Evolutionary conservation across 1,140 invertebrate species (phyloP), one percentile per base, ranked within the genome.

Genomic region (Euwallacea fornicatus): DNA sequence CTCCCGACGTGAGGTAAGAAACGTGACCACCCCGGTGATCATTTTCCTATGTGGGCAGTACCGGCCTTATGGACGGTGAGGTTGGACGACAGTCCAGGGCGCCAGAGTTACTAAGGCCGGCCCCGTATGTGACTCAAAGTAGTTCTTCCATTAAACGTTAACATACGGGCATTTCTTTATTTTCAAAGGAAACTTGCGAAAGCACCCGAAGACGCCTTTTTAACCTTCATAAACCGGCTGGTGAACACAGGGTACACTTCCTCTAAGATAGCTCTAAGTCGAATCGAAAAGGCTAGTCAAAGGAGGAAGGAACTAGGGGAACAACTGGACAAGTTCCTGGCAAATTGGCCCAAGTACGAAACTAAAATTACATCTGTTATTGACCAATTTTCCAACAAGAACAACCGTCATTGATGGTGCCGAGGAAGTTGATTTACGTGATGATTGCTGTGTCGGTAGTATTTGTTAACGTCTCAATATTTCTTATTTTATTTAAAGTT

Each of bases 171-270:
- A 33, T 33, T 33, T 33, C 21, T 33, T 33, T 33, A 33, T 33
- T 33, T 33, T 33, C 21, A 33, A 2, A 33, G 21, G 21, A 33
- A 33, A 4, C 21, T 33, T 33, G 21, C 21, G 54, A 66, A 69
- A 62, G 62, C 67, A 21, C 61, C 70, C 10, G 73, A 74, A 66
- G 73, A 74, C 42, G 62, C 69, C n/a, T 43, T 74, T n/a, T 44
- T 74, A 16, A 44, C 55, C 11, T 72, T 74, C 21, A 55, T 74
- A 10, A 63, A 74, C 11, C 60, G 68, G 42, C 13, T 74, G 13
- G 69, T 72, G 7, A 74, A 74, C 43, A 74, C 73, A 8, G 70
- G 65, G 13, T 74, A 74, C 50, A n/a, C 59, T 6, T 74, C 73
- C n/a, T 74, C 73, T 9, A 74, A 70, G 47, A 74, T 74, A 13